These are phyloP conservation scores for Leucosticte australis DNA, from an alignment of 2,113 vertebrate species.

Conservation along the genomic window DNA sequence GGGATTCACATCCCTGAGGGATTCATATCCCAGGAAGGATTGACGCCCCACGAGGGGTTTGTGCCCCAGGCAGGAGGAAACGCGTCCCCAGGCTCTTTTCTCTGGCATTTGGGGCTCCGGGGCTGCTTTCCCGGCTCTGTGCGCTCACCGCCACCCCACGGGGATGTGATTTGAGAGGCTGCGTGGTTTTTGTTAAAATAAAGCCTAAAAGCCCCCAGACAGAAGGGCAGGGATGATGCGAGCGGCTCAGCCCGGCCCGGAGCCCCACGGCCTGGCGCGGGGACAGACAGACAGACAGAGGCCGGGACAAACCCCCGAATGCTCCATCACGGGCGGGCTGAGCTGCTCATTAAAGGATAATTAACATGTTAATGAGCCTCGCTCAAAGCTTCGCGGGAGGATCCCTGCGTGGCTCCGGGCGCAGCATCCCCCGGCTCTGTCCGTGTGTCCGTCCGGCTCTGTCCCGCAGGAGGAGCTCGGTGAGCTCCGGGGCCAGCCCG, in stretches of 20 bases:
- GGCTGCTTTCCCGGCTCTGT: neutral
- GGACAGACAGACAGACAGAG: neutral
- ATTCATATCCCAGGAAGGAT: neutral
- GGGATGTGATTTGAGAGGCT: neutral
- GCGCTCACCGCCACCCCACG: rapidly evolving
- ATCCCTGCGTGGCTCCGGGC: rapidly evolving
- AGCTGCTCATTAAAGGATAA: neutral
- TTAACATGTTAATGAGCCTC: rapidly evolving
- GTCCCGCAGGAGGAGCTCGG: neutral
- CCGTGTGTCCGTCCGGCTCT: rapidly evolving
- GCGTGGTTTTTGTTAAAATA: neutral
- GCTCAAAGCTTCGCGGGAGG: rapidly evolving
- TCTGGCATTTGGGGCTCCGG: neutral
- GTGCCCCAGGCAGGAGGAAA: neutral
- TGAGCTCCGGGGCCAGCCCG: neutral
- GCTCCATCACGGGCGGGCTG: rapidly evolving
- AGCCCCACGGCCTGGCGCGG: neutral
- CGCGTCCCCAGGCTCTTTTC: neutral
- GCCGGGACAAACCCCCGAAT: neutral
- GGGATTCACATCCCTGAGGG: neutral
- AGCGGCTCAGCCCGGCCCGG: neutral
- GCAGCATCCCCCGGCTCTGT: neutral
- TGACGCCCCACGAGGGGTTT: neutral
- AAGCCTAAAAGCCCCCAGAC: neutral
- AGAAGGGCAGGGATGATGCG: neutral